These are phyloP conservation scores for Rhopalosiphum nymphaeae DNA, from an alignment of 2,888 invertebrate species.

Conservation along the genomic window DNA sequence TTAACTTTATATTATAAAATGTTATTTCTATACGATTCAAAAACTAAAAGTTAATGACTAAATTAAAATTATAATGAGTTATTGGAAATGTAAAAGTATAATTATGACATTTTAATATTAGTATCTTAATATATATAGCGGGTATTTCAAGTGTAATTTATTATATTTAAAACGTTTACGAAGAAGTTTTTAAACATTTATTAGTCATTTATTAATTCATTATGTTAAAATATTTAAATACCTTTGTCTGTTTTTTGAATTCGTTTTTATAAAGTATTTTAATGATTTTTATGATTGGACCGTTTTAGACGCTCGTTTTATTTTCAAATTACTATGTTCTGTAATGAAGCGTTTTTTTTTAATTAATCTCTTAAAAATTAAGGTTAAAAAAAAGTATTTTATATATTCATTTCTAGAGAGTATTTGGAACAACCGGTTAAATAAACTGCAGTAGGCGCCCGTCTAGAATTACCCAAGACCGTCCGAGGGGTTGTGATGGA, in stretches of 20 bases:
- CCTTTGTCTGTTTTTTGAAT: neutral
- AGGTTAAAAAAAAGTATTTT: constrained; percentile 30
- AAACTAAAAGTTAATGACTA: neutral
- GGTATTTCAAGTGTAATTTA: neutral
- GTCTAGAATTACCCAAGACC: constrained; percentile 59
- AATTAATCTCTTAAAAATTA: constrained; percentile 35
- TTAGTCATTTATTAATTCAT: neutral
- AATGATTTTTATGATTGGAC: neutral
- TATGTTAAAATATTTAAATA: neutral
- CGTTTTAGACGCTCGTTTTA: neutral
- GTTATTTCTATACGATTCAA: neutral
- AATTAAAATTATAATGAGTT: neutral
- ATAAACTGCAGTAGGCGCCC: constrained; percentile 60
- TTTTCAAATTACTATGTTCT: neutral
- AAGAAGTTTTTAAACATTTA: neutral
- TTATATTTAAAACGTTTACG: neutral
- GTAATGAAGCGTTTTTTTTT: neutral
- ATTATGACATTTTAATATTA: neutral
- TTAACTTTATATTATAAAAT: neutral
- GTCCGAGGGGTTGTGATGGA: constrained; percentile 51
- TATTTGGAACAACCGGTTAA: constrained; percentile 60
- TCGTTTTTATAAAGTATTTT: neutral
- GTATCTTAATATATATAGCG: neutral
- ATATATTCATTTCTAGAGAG: constrained; percentile 28
- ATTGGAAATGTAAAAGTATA: neutral